phyloP scores from a whole-genome alignment of 1,140 invertebrate species.

The Drosophila ironensis region DNA sequence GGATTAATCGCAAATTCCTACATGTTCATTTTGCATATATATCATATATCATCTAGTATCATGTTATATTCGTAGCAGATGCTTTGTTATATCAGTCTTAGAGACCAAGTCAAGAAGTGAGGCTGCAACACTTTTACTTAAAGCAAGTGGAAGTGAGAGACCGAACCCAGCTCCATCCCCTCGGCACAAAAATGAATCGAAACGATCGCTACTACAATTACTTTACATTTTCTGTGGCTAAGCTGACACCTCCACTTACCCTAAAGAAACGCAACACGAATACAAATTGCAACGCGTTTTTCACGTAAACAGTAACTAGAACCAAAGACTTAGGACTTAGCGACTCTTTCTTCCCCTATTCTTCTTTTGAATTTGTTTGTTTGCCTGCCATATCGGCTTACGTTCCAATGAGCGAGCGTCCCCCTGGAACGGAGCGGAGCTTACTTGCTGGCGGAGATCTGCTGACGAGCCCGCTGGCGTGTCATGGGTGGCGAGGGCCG shows the following conservation, averaged over 20 bases:
- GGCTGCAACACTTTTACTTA: conserved; percentile 11
- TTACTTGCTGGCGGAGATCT: conserved; percentile 64
- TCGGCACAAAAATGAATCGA: conserved; percentile 18
- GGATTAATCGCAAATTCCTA: conserved; percentile 10
- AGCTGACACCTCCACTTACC: conserved; percentile 18
- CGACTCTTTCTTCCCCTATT: conserved; percentile 27
- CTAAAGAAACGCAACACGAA: conserved; percentile 7
- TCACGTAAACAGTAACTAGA: conserved; percentile 58
- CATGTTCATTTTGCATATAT: conserved; percentile 35
- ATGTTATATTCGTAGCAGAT: conserved; percentile 59
- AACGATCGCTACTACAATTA: not conserved
- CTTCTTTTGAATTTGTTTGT: conserved; percentile 14
- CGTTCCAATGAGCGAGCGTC: conserved; percentile 16
- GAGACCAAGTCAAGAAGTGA: conserved; percentile 61
- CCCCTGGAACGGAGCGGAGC: no score
- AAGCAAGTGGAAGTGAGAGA: conserved; percentile 36
- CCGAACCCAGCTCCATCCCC: no score
- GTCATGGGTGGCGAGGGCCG: conserved; percentile 66
- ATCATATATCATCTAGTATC: conserved; percentile 38
- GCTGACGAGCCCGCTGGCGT: conserved; percentile 61
- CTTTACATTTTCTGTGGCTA: conserved; percentile 15
- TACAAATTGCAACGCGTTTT: conserved; percentile 1
- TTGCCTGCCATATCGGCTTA: conserved; percentile 28
- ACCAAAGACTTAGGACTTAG: conserved; percentile 51
- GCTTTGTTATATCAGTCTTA: conserved; percentile 64